Conservation (phyloP, 2,797 vertebrate genomes). For the Netta rufina region DNA sequence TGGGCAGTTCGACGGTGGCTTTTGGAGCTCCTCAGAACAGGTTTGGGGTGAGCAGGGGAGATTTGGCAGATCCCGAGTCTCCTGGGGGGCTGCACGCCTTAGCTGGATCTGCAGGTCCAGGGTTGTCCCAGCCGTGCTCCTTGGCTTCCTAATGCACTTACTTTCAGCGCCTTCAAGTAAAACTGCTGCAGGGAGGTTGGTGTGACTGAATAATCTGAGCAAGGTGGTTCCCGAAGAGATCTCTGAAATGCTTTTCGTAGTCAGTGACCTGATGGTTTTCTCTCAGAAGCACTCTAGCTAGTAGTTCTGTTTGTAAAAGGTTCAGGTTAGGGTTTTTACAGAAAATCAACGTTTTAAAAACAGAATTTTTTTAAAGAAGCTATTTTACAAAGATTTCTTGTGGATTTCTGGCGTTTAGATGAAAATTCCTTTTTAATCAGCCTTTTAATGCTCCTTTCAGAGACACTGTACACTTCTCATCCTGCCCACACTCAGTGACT, state of each 20-base stretch:
- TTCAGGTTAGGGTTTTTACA: conserved; percentile 29
- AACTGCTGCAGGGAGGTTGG: neutral
- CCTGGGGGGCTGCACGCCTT: too few relatives aligned
- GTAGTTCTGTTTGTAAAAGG: neutral
- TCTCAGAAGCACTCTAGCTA: conserved; percentile 14
- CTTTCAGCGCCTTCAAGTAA: neutral
- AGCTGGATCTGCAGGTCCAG: neutral
- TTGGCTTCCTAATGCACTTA: neutral
- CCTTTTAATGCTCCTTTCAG: neutral
- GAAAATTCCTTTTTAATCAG: conserved; percentile 13
- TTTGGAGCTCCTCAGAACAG: rapidly evolving
- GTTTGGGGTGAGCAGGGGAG: neutral
- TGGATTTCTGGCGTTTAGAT: conserved; percentile 31
- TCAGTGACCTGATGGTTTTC: conserved; percentile 8
- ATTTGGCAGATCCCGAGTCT: neutral
- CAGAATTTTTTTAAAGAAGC: neutral
- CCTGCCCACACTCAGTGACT: neutral
- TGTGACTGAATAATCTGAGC: neutral
- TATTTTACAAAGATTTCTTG: neutral
- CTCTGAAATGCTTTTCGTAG: neutral
- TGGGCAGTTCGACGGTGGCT: neutral
- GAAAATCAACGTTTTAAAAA: neutral
- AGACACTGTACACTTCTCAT: conserved; percentile 21
- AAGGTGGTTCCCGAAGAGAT: neutral
- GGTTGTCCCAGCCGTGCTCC: neutral